Conservation (phyloP, 2,113 vertebrate genomes). For the Rhineura floridana region DNA sequence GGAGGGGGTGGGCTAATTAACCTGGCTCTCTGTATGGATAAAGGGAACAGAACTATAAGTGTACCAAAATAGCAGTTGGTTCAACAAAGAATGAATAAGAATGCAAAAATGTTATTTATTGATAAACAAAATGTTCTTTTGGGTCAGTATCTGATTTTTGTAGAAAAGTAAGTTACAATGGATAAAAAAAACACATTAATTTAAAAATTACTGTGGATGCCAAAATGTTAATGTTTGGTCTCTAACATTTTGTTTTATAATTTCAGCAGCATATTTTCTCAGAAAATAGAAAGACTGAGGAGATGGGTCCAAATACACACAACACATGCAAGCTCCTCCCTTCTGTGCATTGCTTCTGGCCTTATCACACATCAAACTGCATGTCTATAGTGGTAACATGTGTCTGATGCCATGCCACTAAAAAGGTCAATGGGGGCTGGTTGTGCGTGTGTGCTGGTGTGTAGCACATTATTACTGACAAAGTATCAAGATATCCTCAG, state of each 20-base stretch:
- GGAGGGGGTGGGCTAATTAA: background rate
- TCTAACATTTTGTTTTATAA: too few species aligned
- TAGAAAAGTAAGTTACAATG: too few species aligned
- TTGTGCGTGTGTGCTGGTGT: too few species aligned
- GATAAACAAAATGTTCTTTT: conserved; percentile 37
- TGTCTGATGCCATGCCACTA: background rate
- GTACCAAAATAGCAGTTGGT: background rate
- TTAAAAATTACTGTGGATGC: too few species aligned
- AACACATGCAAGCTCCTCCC: background rate
- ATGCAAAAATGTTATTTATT: conserved; percentile 22
- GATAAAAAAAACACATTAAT: too few species aligned
- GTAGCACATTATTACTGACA: too few species aligned
- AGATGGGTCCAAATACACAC: background rate
- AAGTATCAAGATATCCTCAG: too few species aligned
- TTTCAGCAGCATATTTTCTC: background rate
- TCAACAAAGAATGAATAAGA: background rate
- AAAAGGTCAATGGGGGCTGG: background rate
- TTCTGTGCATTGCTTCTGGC: too few species aligned
- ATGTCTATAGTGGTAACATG: background rate
- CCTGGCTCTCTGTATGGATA: background rate
- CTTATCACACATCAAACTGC: too few species aligned
- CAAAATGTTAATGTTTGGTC: too few species aligned
- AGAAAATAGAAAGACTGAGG: background rate
- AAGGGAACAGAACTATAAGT: background rate
- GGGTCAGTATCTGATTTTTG: conserved; percentile 47